Percentiles rank a stretch among this genome's conserved stretches.
Conservation (phyloP, 2,888 invertebrate species). For the Drosophila paranaensis region DNA sequence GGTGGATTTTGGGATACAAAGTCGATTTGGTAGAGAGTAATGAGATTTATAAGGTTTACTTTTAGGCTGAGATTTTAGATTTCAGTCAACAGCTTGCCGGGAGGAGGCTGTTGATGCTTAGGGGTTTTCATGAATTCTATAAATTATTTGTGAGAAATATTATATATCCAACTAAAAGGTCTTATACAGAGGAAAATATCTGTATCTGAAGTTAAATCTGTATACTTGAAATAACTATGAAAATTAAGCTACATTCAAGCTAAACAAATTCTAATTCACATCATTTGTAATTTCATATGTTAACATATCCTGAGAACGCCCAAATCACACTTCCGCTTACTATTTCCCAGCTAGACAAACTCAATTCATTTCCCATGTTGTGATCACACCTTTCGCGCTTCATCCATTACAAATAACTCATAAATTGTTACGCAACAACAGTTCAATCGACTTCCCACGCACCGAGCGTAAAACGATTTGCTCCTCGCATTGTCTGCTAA, state of each 20-base stretch:
- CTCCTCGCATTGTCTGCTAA: slow-evolving; percentile 36
- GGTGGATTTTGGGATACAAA: neutral
- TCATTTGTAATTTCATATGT: neutral
- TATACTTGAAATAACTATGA: no score
- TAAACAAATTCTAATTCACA: neutral
- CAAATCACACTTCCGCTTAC: neutral
- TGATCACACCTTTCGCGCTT: slow-evolving; percentile 51
- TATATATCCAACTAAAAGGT: no score
- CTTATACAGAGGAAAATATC: no score
- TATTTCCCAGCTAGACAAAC: neutral
- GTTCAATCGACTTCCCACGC: slow-evolving; percentile 61
- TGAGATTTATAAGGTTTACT: neutral
- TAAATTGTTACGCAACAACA: slow-evolving; percentile 55
- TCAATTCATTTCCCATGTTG: slow-evolving; percentile 40
- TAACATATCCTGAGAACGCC: neutral
- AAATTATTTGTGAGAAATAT: no score
- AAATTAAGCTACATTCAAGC: neutral
- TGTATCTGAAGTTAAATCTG: no score
- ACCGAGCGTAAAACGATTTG: slow-evolving; percentile 46
- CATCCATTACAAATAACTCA: slow-evolving; percentile 32
- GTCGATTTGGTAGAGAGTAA: neutral
- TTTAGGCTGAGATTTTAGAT: neutral
- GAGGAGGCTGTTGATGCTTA: no score
- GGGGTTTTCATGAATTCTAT: no score
- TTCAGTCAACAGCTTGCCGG: no score